Evolutionary conservation across 2,888 invertebrate genomes (phyloP).

Genomic region (Conchocele bisecta): DNA sequence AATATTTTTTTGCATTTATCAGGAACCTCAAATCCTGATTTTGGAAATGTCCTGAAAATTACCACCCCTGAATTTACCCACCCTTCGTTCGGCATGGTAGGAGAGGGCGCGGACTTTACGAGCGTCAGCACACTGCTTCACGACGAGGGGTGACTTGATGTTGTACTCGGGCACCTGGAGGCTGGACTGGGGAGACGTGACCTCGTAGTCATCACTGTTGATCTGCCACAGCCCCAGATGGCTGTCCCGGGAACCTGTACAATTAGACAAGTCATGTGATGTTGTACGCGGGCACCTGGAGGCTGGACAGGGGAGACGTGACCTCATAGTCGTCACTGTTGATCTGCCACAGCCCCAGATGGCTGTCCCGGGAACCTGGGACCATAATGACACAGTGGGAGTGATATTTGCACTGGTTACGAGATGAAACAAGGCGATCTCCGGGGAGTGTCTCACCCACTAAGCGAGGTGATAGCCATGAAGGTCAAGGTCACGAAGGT

Average conservation of each 20-base stretch:
- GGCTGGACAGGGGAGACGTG: slow-evolving; percentile 58
- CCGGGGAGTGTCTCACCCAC: no score
- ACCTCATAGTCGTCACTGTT: slow-evolving; percentile 56
- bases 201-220: slow-evolving; percentile 56
- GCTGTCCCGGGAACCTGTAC: slow-evolving; percentile 91
- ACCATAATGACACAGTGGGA: not conserved
- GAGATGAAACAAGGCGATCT: not conserved
- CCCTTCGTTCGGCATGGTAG: slow-evolving; percentile 91
- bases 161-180: slow-evolving; percentile 74
- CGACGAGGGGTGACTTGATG: slow-evolving; percentile 70
- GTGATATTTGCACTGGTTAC: not conserved
- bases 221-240: slow-evolving; percentile 95
- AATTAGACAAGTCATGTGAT: slow-evolving; percentile 42
- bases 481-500: no score
- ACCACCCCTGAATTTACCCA: slow-evolving; percentile 46
- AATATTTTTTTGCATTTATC: no score
- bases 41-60: no score
- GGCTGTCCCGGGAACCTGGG: slow-evolving; percentile 92
- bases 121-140: slow-evolving; percentile 86
- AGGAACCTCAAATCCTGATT: no score
- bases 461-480: no score
- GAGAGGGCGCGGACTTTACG: slow-evolving; percentile 91
- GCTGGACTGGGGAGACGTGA: slow-evolving; percentile 58
- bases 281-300: slow-evolving; percentile 74
- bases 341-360: slow-evolving; percentile 94